Base-by-base conservation (phyloP, 2,888 invertebrate genomes). In the Lasiommata megera region DNA sequence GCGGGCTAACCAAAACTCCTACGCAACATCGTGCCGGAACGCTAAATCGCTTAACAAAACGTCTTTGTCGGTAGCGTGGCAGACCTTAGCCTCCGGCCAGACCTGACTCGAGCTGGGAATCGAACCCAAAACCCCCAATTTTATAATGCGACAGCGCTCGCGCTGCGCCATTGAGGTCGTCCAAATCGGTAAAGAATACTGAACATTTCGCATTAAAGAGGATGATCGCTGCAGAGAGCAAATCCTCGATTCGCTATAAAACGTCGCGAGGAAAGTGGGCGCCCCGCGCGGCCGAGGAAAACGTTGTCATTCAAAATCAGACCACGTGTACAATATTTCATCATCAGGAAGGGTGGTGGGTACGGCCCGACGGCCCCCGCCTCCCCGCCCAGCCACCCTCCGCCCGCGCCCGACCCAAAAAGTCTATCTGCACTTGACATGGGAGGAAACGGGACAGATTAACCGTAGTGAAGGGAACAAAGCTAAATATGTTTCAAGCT, bases 301-400 rank as follows among this genome's bases (percentile, higher is more conserved):
- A 91, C 92, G 92, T 88, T 93, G 93, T 93, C 93, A 93, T 93
- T 93, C 92, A 92, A 92, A 93, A 93, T 93, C 93, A 92, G 92
- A 93, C 93, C 93, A 93, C 93, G 93, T 93, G 93, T 92, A 92
- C 93, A 92, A 93, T 93, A 93, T 93, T 93, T 93, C 93, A 93
- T 93, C 93, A 92, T 93, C 93, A 92, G 91, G 89, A 79, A 87
- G 83, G 84, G 84, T 74, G 82, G 75, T 66, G 68, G 62, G 66
- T 62, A 64, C 62, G 79, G 71, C 80, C 77, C 75, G 68, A 66
- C 68, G 67, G 71, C 66, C 71, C 71, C 63, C 52, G 51, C 46
- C 56, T 63, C 63, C 68, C 64, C 61, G 52, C 69, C 64, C 61
- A 51, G 59, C 52, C 68, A 52, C 61, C 54, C 29, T 63, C 67